phyloP scores from a whole-genome alignment of 2,113 vertebrate genomes.

The Zapornia atra region DNA sequence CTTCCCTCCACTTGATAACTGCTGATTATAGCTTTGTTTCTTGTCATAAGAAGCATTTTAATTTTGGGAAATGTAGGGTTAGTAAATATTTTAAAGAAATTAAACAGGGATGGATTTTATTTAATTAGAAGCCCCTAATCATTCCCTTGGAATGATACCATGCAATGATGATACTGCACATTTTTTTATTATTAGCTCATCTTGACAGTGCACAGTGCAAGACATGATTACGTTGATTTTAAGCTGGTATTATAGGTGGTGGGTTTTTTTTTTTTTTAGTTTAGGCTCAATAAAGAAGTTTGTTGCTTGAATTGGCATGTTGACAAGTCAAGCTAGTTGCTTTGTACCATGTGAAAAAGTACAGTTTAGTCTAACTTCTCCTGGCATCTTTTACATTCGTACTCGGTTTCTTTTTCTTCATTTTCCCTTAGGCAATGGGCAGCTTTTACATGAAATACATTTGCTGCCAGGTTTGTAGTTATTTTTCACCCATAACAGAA shows the following conservation, averaged over 20 bases:
- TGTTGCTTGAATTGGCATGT: not conserved
- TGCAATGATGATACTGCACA: not conserved
- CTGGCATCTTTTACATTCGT: not conserved
- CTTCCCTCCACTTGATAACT: not conserved
- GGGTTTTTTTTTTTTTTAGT: not conserved
- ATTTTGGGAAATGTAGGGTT: not conserved
- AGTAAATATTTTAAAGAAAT: not conserved
- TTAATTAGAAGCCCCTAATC: not conserved
- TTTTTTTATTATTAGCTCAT: not conserved
- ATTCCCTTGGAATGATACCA: not conserved
- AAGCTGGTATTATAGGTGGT: not conserved
- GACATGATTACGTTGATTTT: not conserved
- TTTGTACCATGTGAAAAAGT: not conserved
- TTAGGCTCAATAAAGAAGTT: not conserved
- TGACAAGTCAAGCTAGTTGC: not conserved
- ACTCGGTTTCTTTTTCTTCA: not conserved
- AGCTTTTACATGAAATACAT: not conserved
- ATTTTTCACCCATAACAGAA: not conserved
- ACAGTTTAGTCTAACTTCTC: not conserved
- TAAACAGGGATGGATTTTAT: not conserved
- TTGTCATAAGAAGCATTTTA: not conserved
- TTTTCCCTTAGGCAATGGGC: not conserved
- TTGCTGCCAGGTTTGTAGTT: not conserved
- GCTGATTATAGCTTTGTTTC: not conserved
- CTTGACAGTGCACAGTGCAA: not conserved